These are phyloP conservation scores for Artemia franciscana DNA, from an alignment of 1,140 invertebrate species.

Conservation along the genomic window DNA sequence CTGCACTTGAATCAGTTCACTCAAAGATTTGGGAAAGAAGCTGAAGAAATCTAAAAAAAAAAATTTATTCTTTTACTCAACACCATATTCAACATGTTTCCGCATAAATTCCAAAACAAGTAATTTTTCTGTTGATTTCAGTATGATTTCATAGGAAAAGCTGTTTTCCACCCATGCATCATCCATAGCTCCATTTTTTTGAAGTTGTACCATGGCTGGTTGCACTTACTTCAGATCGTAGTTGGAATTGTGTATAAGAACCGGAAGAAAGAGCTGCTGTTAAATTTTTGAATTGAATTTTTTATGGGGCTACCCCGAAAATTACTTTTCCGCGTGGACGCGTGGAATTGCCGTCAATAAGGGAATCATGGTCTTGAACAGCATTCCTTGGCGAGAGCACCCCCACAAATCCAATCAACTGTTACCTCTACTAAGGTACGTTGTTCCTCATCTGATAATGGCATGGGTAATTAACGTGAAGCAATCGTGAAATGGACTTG, in stretches of 20 bases:
- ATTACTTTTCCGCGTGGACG: background rate
- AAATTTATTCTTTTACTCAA: background rate
- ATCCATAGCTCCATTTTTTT: background rate
- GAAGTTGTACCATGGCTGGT: background rate
- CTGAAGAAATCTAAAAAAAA: background rate
- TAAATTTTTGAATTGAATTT: background rate
- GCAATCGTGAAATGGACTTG: background rate
- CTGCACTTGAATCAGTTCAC: background rate
- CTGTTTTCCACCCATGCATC: background rate
- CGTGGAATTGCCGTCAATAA: background rate
- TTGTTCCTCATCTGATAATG: background rate
- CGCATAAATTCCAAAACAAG: background rate
- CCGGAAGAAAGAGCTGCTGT: background rate
- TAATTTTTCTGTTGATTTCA: background rate
- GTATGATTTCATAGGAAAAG: background rate
- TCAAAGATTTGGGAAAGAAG: background rate
- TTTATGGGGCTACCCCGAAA: background rate
- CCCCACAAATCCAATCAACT: background rate
- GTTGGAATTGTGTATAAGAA: background rate
- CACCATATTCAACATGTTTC: background rate
- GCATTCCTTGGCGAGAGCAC: background rate
- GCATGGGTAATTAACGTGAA: background rate
- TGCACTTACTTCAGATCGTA: background rate
- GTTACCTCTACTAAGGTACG: background rate
- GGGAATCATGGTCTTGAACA: background rate